Evolutionary conservation across 2,113 vertebrate species (phyloP).

Genomic region (Lepisosteus osseus): DNA sequence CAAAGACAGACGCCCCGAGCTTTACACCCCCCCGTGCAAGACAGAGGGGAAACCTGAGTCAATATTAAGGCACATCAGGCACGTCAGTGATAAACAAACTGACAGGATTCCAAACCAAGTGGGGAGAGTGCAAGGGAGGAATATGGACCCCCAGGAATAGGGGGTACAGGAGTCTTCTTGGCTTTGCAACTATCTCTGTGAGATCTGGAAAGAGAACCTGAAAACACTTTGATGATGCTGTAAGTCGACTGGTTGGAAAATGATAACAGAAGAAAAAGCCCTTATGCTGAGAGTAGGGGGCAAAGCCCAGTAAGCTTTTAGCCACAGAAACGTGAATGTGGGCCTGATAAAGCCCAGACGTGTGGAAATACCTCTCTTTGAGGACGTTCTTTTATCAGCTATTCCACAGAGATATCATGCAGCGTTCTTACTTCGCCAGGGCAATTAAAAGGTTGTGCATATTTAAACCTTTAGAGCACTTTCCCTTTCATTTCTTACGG

Average conservation of each 20-base stretch:
- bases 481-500: too few relatives aligned
- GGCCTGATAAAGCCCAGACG: slow-evolving; percentile 62
- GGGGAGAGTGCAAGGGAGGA: slow-evolving; percentile 37
- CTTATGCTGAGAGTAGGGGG: slow-evolving; percentile 18
- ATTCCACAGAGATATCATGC: slow-evolving; percentile 65
- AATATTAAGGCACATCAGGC: slow-evolving; percentile 63
- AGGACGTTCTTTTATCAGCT: slow-evolving; percentile 64
- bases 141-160: slow-evolving; percentile 26
- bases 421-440: slow-evolving; percentile 34
- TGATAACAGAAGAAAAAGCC: slow-evolving; percentile 40
- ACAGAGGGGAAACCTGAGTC: slow-evolving; percentile 57
- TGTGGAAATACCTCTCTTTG: slow-evolving; percentile 68
- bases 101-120: slow-evolving; percentile 31
- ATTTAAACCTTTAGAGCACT: neutral
- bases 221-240: slow-evolving; percentile 62
- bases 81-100: slow-evolving; percentile 56
- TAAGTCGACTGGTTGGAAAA: slow-evolving; percentile 57
- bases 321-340: slow-evolving; percentile 46
- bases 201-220: slow-evolving; percentile 76
- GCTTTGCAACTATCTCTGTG: slow-evolving; percentile 54
- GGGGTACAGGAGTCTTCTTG: slow-evolving; percentile 59
- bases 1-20: neutral
- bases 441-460: slow-evolving; percentile 55
- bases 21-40: slow-evolving; percentile 34
- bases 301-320: slow-evolving; percentile 32